Base-by-base conservation (phyloP, 2,888 invertebrate species). In the Dromius quadrimaculatus region DNA sequence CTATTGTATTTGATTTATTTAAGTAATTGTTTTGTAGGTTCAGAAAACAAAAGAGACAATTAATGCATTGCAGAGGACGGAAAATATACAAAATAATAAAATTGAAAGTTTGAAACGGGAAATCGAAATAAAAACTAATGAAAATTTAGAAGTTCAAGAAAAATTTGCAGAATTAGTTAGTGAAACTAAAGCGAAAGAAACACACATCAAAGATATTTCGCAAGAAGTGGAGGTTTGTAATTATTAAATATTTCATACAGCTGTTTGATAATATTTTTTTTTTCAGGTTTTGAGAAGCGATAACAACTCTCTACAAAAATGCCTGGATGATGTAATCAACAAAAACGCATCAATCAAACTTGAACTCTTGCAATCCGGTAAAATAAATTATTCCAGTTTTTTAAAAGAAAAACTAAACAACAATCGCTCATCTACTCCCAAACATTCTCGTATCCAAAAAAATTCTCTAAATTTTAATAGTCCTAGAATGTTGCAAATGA, bases 221-320 rank as follows among this genome's bases (percentile, higher is more conserved):
- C 28, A 23, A 17, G 43, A 66, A 57, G 38, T 50, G 23, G 13
- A 57, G 41, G 66, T 66, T 38, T 11, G 11, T 41, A 1, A 0
- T 19, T 45, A 1, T 6, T 28, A 3, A 15, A 23, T 13, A 36
- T 20, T 64, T 22, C 11, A 41, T 13, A 2, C 20, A 23, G 6
- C n/a, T 20, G 2, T 8, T 20, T 20, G 28, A 23, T 23, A 36
- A 15, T 47, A 22, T 36, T 54, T 50, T 38, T 19, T 22, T 4
- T 65, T 50, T 34, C 41, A 66, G 66, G 38, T 22, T 57, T 15
- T 66, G 1, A 36, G 23, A 57, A 54, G 38, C 9, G 66, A 66
- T 5, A 66, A 57, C 2, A 28, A 9, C 2, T n/a, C 41, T 9
- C 23, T 66, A 9, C 36, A 66, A 11, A 66, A 66, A 57, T 23